These are phyloP conservation scores for Phaonia tiefii DNA, from an alignment of 2,888 invertebrate genomes.

Conservation along the genomic window DNA sequence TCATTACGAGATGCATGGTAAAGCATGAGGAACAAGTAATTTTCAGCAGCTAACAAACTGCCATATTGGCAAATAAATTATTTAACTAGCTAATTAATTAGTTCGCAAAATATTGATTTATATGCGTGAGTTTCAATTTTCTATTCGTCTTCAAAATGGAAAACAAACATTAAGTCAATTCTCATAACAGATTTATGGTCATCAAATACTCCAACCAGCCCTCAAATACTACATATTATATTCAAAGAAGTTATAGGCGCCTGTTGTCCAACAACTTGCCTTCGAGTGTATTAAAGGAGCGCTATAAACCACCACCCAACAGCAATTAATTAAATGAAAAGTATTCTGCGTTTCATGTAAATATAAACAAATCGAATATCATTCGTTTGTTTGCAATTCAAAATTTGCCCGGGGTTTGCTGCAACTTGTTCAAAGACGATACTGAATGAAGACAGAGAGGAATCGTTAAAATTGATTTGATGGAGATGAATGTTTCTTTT, in stretches of 20 bases:
- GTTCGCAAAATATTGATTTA: conserved; percentile 31
- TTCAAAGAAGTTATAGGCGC: conserved; percentile 32
- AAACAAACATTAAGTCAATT: conserved; percentile 17
- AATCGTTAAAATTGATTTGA: conserved; percentile 54
- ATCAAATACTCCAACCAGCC: not conserved
- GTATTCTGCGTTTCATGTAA: conserved; percentile 48
- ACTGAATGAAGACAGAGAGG: not conserved
- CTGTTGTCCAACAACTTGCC: conserved; percentile 36
- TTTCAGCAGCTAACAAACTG: too few species aligned
- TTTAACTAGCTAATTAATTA: conserved; percentile 21
- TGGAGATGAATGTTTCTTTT: conserved; percentile 44
- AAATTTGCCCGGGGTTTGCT: not conserved
- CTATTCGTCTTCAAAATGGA: not conserved
- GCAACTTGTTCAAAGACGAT: not conserved
- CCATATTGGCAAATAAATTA: too few species aligned
- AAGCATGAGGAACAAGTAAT: too few species aligned
- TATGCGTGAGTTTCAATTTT: conserved; percentile 10
- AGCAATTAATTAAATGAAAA: conserved; percentile 60
- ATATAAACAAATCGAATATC: conserved; percentile 57
- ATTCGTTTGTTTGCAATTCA: conserved; percentile 39
- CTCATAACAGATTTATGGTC: conserved; percentile 19
- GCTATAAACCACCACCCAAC: conserved; percentile 10
- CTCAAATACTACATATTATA: not conserved
- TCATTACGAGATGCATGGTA: too few species aligned
- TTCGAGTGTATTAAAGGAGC: not conserved